Conservation (phyloP, 1,140 invertebrate genomes). For the Xylocopa sonorina region DNA sequence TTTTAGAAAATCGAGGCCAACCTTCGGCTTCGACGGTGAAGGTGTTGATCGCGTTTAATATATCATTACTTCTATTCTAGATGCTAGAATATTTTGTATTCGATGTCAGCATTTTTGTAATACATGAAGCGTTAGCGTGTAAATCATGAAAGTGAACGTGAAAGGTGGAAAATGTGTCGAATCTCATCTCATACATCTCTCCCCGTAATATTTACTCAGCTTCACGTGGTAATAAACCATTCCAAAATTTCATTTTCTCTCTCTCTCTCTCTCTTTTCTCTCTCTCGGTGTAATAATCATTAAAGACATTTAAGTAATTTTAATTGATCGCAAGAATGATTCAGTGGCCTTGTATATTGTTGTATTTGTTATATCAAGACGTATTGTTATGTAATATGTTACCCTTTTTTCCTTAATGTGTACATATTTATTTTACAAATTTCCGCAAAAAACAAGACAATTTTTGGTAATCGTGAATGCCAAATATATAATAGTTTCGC, state of each 20-base stretch:
- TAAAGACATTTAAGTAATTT: conserved; percentile 39
- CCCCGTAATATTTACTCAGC: conserved; percentile 40
- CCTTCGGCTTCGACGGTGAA: not conserved
- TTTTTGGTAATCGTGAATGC: conserved; percentile 53
- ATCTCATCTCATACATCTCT: conserved; percentile 51
- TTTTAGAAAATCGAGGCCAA: conserved; percentile 1
- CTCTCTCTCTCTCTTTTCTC: too few species aligned
- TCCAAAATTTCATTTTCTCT: conserved; percentile 61
- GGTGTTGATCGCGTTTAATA: conserved; percentile 28
- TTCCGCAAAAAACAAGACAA: conserved; percentile 37
- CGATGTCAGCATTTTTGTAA: conserved; percentile 55
- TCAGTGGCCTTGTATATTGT: conserved; percentile 61
- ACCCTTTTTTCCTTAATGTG: conserved; percentile 61
- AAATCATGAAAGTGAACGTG: conserved; percentile 3
- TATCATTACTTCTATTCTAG: conserved; percentile 31
- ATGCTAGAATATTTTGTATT: conserved; percentile 56
- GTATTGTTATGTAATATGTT: conserved; percentile 60
- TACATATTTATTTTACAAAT: conserved; percentile 63
- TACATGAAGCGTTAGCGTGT: conserved; percentile 14
- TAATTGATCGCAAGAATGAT: conserved; percentile 38
- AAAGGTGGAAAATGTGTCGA: conserved; percentile 29
- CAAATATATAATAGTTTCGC: conserved; percentile 50
- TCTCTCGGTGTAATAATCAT: conserved; percentile 48
- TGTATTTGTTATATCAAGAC: conserved; percentile 57
- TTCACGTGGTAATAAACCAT: conserved; percentile 35